Evolutionary conservation across 2,797 vertebrate genomes (phyloP).

Genomic region (Sciurus carolinensis): DNA sequence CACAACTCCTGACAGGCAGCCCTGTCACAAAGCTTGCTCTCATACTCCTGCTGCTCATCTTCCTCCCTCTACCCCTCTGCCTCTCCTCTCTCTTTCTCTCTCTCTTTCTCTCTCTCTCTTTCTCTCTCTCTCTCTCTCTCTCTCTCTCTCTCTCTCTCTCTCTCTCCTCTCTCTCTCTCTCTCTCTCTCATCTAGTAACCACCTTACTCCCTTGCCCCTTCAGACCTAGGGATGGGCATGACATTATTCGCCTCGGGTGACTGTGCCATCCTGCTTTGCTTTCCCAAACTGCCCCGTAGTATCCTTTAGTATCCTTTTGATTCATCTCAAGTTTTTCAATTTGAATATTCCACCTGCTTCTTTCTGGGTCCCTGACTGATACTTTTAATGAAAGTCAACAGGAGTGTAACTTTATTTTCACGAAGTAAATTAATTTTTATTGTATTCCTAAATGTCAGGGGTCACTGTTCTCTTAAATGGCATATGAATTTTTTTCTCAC

Average conservation of each 20-base stretch:
- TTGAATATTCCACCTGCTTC: background rate
- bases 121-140: background rate
- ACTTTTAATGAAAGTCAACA: background rate
- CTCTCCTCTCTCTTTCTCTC: too few species aligned
- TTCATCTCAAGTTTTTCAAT: background rate
- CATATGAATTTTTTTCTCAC: background rate
- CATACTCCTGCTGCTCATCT: background rate
- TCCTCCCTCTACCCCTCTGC: background rate
- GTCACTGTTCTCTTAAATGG: background rate
- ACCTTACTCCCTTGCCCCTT: background rate
- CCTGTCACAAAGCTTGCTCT: background rate
- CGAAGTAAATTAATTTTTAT: background rate
- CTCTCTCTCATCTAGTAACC: background rate
- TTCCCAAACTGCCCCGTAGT: background rate
- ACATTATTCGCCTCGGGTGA: background rate
- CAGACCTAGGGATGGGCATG: background rate
- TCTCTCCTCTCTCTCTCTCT: too few species aligned
- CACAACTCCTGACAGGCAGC: background rate
- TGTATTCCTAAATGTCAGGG: background rate
- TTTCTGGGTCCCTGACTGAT: background rate
- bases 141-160: too few species aligned
- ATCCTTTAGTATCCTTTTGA: background rate
- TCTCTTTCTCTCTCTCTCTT: background rate
- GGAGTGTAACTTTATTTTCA: slow-evolving; percentile 9
- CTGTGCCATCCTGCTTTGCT: background rate